Evolutionary conservation across 2,888 invertebrate genomes (phyloP).

Genomic region (Oligia latruncula): DNA sequence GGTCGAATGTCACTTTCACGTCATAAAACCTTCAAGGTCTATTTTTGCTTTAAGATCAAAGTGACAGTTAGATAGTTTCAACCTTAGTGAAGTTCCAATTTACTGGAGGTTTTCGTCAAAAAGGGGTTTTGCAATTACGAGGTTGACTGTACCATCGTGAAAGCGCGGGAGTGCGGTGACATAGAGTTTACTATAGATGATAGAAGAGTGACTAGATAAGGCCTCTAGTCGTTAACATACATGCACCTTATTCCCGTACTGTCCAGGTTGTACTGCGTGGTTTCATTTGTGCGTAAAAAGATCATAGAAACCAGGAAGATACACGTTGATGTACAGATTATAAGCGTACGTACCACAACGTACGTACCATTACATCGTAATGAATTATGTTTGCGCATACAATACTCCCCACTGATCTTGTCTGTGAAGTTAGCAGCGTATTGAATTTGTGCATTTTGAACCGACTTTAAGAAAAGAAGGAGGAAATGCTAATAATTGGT

Average conservation of each 20-base stretch:
- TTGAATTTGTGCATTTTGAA: constrained; percentile 3
- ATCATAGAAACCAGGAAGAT: constrained; percentile 11
- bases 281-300: constrained; percentile 16
- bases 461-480: constrained; percentile 7
- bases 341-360: background rate
- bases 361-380: background rate
- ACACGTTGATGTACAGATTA: background rate
- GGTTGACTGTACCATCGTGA: background rate
- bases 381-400: constrained; percentile 4
- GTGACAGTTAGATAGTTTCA: background rate
- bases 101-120: background rate
- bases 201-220: background rate
- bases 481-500: background rate
- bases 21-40: background rate
- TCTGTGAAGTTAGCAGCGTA: constrained; percentile 1
- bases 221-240: background rate
- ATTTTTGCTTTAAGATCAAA: too few relatives aligned
- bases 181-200: background rate
- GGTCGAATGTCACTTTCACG: background rate
- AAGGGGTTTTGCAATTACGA: constrained; percentile 1
- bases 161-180: constrained; percentile 1
- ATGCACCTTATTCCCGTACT: constrained; percentile 7
- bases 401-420: background rate
- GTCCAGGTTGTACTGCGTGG: background rate
- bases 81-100: background rate